phyloP scores from a whole-genome alignment of 2,113 vertebrate genomes.

The Petaurus breviceps region DNA sequence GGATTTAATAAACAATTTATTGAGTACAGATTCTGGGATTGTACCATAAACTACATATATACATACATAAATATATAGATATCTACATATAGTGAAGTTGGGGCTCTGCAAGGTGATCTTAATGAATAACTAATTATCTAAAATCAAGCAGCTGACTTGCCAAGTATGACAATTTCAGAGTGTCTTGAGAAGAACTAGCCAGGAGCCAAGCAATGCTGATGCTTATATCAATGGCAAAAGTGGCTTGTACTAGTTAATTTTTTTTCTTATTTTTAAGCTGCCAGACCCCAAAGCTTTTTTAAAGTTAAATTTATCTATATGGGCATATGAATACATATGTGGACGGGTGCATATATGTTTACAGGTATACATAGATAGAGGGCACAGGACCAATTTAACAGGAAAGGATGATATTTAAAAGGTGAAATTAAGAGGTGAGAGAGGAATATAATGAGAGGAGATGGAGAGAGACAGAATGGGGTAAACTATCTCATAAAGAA shows the following conservation, averaged over 20 bases:
- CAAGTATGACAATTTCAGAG: conserved; percentile 28
- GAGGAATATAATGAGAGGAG: too few species aligned
- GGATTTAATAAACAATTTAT: background rate
- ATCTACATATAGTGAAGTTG: background rate
- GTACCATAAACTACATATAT: background rate
- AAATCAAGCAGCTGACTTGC: conserved; percentile 5
- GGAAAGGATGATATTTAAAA: too few species aligned
- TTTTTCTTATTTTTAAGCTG: background rate
- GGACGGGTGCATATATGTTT: too few species aligned
- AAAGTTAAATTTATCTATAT: background rate
- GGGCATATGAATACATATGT: too few species aligned
- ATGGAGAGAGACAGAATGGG: too few species aligned
- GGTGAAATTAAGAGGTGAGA: too few species aligned
- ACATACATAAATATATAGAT: background rate
- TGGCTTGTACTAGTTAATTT: background rate
- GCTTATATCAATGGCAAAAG: background rate
- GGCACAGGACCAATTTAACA: too few species aligned
- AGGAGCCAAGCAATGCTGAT: background rate
- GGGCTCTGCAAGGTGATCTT: background rate
- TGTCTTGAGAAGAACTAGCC: background rate
- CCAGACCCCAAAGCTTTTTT: conserved; percentile 22
- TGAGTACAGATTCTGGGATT: conserved; percentile 15
- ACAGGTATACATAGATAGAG: too few species aligned
- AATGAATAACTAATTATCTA: background rate
- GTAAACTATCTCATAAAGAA: too few species aligned